Evolutionary conservation across 92 coral and sea anemone genomes (phyloP).

Genomic region (Ricordea florida): DNA sequence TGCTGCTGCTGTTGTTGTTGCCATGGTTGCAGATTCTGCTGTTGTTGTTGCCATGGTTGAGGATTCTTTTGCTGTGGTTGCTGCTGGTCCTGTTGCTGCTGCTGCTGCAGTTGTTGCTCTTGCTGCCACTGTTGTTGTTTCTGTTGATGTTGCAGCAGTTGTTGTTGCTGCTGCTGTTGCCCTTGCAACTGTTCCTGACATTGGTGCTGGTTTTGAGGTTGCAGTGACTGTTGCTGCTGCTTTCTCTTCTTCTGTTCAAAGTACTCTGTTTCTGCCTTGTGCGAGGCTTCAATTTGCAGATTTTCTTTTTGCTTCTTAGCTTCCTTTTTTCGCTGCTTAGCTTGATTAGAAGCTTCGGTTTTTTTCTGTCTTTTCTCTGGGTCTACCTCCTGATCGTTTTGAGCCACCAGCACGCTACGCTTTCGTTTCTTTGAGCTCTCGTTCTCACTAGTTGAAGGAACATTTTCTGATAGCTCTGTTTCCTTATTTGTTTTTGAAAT

Average conservation of each 20-base stretch:
- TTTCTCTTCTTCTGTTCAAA: neutral
- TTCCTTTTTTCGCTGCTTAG: neutral
- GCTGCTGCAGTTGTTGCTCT: neutral
- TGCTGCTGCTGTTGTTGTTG: neutral
- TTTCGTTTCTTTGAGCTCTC: neutral
- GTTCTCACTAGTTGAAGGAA: neutral
- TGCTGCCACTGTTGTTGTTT: neutral
- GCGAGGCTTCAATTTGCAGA: neutral
- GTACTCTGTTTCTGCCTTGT: neutral
- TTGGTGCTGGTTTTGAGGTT: too few species aligned
- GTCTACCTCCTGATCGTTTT: neutral
- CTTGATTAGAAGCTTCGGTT: neutral
- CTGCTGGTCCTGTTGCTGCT: too few species aligned
- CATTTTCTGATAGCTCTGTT: neutral
- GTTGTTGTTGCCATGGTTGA: neutral
- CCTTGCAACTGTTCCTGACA: neutral
- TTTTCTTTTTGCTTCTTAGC: neutral
- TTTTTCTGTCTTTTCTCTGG: neutral
- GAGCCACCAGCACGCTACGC: neutral
- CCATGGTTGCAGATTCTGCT: neutral
- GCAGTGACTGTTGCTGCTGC: neutral
- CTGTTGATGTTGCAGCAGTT: too few species aligned
- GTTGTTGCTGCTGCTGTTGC: neutral
- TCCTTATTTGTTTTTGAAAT: neutral
- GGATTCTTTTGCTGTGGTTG: neutral